Evolutionary conservation across 2,113 vertebrate species (phyloP), one percentile per base, ranked within the genome.

Genomic region (Coreoperca whiteheadi): DNA sequence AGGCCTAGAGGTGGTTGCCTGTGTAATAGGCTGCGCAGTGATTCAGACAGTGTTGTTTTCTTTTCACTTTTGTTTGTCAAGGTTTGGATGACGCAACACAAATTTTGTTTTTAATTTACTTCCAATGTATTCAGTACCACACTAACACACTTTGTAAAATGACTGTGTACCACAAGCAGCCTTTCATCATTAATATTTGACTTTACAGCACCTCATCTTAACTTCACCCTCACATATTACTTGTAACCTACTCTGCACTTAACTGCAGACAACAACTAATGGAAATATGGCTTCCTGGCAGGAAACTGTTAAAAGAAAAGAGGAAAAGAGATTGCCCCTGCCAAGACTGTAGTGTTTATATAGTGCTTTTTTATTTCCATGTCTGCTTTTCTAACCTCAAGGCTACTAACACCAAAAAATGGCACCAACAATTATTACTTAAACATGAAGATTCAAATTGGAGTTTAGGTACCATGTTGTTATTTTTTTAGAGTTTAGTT

Each of bases 231-330:
- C 2, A 41, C 28, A 25, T 30, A 30, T 70, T 15, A 65, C 74
- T 41, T 28, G 11, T 56, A 61, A 61, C 11, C 0, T 34, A 9
- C 8, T 6, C 39, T 59, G 18, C 39, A n/a, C 14, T 23, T 16
- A 50, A 41, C 53, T 72, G 60, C 72, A 74, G 46, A 53, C 28
- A 66, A 3, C 8, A n/a, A 53, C 8, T 34, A 11, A 25, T 51
- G 41, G 59, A 74, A 60, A 69, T 37, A 46, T 34, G 53, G 1
- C 23, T 53, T 74, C 68, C 63, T 53, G 43, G 14, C 39, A 88
- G 74, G 51, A 75, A 66, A 37, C 28, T 2, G 30, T 23, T 53
- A 25, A 66, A 59, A n/a, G n/a, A 57, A 32, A 46, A 21, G 10
- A 60, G 34, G 57, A 43, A 64, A n/a, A 51, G 30, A n/a, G 28